Conservation (phyloP, 1,140 invertebrate species). For the Lepidurus apus region DNA sequence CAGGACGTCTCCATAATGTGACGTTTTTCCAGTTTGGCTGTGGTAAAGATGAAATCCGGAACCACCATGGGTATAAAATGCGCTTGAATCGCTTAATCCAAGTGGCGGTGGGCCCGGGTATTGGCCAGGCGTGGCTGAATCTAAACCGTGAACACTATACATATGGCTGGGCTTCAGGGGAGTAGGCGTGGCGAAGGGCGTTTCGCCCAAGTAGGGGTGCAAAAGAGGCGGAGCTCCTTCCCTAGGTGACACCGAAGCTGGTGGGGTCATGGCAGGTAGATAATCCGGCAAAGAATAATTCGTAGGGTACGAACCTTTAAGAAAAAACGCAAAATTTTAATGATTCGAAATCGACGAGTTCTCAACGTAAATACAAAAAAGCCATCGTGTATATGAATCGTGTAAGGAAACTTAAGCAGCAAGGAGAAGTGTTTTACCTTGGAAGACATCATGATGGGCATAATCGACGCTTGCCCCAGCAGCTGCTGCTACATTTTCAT, state of each 20-base stretch:
- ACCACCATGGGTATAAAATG: slow-evolving; percentile 70
- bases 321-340: neutral
- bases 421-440: slow-evolving; percentile 39
- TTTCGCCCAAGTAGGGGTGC: slow-evolving; percentile 87
- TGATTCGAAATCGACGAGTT: neutral
- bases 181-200: slow-evolving; percentile 51
- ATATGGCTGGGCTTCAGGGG: slow-evolving; percentile 47
- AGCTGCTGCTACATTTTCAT: slow-evolving; percentile 50
- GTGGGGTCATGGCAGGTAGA: slow-evolving; percentile 84
- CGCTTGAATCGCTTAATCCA: slow-evolving; percentile 60
- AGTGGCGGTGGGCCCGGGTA: slow-evolving; percentile 43
- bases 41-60: slow-evolving; percentile 85
- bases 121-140: slow-evolving; percentile 49
- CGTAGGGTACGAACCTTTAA: neutral
- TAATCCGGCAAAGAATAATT: slow-evolving; percentile 41
- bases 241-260: slow-evolving; percentile 85
- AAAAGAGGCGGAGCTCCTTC: slow-evolving; percentile 64
- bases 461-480: slow-evolving; percentile 46
- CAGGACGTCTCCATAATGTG: slow-evolving; percentile 49
- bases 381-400: slow-evolving; percentile 35
- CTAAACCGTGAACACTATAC: slow-evolving; percentile 49
- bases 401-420: slow-evolving; percentile 47
- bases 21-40: slow-evolving; percentile 57
- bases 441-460: slow-evolving; percentile 55
- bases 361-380: neutral